phyloP scores from a whole-genome alignment of 2,888 invertebrate species.

The Strigamia transsilvanica region DNA sequence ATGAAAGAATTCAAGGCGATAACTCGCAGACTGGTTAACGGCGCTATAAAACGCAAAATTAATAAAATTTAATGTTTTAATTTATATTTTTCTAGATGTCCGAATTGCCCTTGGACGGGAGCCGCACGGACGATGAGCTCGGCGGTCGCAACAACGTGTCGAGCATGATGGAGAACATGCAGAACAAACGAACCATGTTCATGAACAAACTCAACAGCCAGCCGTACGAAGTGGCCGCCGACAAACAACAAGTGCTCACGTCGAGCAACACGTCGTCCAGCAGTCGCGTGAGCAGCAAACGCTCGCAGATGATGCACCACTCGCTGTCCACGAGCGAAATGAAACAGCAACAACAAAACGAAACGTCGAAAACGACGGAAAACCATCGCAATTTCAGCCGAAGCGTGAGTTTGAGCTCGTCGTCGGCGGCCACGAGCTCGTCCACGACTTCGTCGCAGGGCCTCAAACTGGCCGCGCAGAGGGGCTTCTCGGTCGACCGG shows the following conservation, averaged over 20 bases:
- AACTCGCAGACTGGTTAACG: too few species aligned
- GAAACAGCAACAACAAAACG: slow-evolving; percentile 77
- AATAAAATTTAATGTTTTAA: background rate
- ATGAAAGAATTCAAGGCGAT: too few species aligned
- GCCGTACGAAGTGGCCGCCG: slow-evolving; percentile 10
- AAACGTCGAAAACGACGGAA: slow-evolving; percentile 53
- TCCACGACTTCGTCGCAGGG: slow-evolving; percentile 57
- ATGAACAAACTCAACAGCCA: slow-evolving; percentile 51
- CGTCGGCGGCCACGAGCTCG: slow-evolving; percentile 57
- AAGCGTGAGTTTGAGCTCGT: slow-evolving; percentile 58
- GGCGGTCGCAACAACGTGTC: slow-evolving; percentile 16
- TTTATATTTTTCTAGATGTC: slow-evolving; percentile 65
- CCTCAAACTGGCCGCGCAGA: slow-evolving; percentile 54
- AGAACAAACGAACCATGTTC: slow-evolving; percentile 23
- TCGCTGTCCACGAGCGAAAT: slow-evolving; percentile 73
- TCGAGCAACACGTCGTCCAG: slow-evolving; percentile 13
- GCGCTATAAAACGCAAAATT: too few species aligned
- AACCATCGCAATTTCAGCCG: slow-evolving; percentile 57
- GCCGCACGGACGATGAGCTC: background rate
- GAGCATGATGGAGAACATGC: slow-evolving; percentile 50
- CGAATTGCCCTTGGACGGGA: slow-evolving; percentile 72
- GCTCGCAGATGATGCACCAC: slow-evolving; percentile 65
- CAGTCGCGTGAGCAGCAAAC: slow-evolving; percentile 50
- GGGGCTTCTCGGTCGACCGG: slow-evolving; percentile 56
- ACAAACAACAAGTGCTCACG: background rate